Evolutionary conservation across 2,113 vertebrate genomes (phyloP), one percentile per base, ranked within the genome.

Genomic region (Arizona elegans): DNA sequence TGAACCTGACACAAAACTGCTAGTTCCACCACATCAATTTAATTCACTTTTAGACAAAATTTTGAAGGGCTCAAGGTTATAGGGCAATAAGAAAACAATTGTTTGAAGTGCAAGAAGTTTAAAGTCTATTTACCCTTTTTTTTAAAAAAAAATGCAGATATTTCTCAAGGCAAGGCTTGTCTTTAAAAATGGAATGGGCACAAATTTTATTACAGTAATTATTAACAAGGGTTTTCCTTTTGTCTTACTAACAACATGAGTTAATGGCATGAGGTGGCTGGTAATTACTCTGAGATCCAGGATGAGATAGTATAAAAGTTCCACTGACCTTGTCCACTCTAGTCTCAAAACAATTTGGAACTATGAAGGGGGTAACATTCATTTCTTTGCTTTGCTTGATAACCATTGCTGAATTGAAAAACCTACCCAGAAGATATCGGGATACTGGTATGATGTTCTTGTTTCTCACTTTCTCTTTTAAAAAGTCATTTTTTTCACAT

Each of bases 141-240:
- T 47, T 24, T 3, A 43, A 7, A 8, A 11, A 11, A 29, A 29
- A n/a, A 19, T 26, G 38, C 5, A 11, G 58, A 11, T 58, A 62
- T 38, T 88, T 86, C 15, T 87, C 17, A 9, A 52, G 86, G 52
- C 86, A 86, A 50, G 50, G 88, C 29, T 8, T 13, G 21, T 81
- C 8, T 43, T 88, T 53, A 43, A 88, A 89, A 89, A 92, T 65
- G 53, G n/a, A 58, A 50, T 23, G 65, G 23, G 53, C 59, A 92
- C 56, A 92, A 89, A 81, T 92, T 87, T 81, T 58, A 92, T 92
- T 53, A 56, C 56, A 81, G 21, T 92, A 92, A 92, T 92, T 56
- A 92, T 92, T 92, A 92, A 62, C 86, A 88, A 50, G n/a, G 43
- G 3, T 75, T 8, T 85, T 89, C 33, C 38, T 50, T 24, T 33